Percentiles rank a stretch among this genome's conserved stretches.
Conservation (phyloP, 2,888 invertebrate species). For the Agrotis puta region DNA sequence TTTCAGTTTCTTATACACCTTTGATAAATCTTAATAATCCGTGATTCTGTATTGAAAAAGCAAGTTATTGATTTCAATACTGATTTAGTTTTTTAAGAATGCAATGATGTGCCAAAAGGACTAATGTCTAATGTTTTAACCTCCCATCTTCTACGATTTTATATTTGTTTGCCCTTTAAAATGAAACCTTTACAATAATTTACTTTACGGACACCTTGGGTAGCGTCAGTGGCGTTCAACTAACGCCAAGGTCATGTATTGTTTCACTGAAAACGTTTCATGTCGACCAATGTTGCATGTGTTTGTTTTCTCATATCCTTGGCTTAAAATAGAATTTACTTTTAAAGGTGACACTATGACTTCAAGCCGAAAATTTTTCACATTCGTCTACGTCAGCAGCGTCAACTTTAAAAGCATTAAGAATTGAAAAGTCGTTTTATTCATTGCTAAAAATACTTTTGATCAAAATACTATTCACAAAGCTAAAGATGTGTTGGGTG, state of each 20-base stretch:
- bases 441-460: constrained; percentile 23
- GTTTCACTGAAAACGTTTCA: constrained; percentile 29
- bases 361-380: not conserved
- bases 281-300: constrained; percentile 32
- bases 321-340: constrained; percentile 22
- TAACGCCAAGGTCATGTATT: constrained; percentile 36
- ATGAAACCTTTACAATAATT: not conserved
- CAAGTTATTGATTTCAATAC: not conserved
- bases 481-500: constrained; percentile 71
- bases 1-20: no score
- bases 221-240: constrained; percentile 26
- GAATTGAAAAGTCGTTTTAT: constrained; percentile 16
- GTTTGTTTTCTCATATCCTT: constrained; percentile 29
- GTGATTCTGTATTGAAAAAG: not conserved
- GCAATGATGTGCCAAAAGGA: not conserved
- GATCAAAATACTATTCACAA: constrained; percentile 55
- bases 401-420: constrained; percentile 6
- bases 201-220: constrained; percentile 10
- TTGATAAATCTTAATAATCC: not conserved
- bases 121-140: not conserved
- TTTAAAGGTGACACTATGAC: constrained; percentile 16
- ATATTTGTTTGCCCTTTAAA: constrained; percentile 1
- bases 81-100: not conserved
- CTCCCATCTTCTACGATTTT: not conserved
- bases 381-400: not conserved